Conservation (phyloP, 1,140 invertebrate species). For the Nasonia vitripennis region DNA sequence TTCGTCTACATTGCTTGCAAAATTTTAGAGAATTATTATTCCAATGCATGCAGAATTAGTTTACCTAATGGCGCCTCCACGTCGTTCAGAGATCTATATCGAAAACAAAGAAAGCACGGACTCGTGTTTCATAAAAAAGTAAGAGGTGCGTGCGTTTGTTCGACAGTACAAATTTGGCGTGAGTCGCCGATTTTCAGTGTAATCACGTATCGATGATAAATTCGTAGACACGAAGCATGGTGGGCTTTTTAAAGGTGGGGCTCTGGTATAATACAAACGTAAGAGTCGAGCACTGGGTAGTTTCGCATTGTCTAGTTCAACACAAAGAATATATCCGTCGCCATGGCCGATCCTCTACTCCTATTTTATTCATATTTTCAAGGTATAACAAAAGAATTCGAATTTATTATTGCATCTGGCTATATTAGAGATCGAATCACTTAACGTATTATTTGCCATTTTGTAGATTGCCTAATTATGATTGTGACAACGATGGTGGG, state of each 20-base stretch:
- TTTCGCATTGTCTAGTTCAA: no score
- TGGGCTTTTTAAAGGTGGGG: background rate
- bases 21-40: no score
- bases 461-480: background rate
- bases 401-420: no score
- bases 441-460: background rate
- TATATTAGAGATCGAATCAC: background rate
- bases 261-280: background rate
- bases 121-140: no score
- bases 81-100: no score
- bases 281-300: background rate
- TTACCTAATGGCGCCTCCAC: no score
- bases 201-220: constrained; percentile 20
- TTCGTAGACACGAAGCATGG: background rate
- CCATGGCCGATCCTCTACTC: background rate
- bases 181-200: background rate
- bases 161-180: background rate
- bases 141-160: background rate
- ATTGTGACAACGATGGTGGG: background rate
- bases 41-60: no score
- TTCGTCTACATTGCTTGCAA: no score
- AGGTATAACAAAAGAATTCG: background rate
- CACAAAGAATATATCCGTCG: background rate
- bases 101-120: no score
- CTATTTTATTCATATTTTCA: background rate